Base-by-base conservation (phyloP, 92 coral and sea anemone species). In the Montipora capitata region DNA sequence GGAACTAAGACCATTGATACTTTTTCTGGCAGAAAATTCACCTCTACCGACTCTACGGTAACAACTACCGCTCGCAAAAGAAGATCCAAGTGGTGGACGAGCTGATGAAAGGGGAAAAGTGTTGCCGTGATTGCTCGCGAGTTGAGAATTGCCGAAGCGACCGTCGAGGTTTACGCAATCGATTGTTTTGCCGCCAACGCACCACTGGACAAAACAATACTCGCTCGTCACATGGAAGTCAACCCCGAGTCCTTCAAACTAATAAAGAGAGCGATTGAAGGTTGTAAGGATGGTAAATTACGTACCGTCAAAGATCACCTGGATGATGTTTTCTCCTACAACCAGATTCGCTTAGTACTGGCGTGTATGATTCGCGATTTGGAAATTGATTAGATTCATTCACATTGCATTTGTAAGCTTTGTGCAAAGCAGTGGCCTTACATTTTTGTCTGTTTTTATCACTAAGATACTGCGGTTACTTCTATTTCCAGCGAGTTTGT, bases 171-270 rank as follows among this genome's bases (percentile, higher is more conserved):
- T 61, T 61, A 61, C 67, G 35, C 67, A 61, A 61, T n/a, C 57
- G 42, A 76, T 49, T 45, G 80, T 76, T 57, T 76, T 51, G 80
- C 67, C 63, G 80, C 67, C 63, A 57, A 57, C 43, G 44, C 63
- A 39, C 80, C 80, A 49, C 80, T 76, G 48, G 80, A 76, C 76
- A 40, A 40, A 71, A 71, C 76, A 71, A 71, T 71, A 18, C 76
- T 71, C 57, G 76, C 76, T 18, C 57, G 18, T 39, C 52, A 71
- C 38, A 71, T 71, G 57, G 76, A 39, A 4, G 52, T 71, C 49
- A 71, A 71, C 76, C 51, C 76, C 56, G 57, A 71, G 76, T 71
- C 76, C 49, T 71, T 71, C 52, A 10, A 40, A 71, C 51, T 71
- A 39, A 71, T 45, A 39, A 71, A 71, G 76, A 57, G 51, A 43